These are phyloP conservation scores for Hypomecis atomaria DNA, from an alignment of 2,888 invertebrate genomes.

Conservation along the genomic window DNA sequence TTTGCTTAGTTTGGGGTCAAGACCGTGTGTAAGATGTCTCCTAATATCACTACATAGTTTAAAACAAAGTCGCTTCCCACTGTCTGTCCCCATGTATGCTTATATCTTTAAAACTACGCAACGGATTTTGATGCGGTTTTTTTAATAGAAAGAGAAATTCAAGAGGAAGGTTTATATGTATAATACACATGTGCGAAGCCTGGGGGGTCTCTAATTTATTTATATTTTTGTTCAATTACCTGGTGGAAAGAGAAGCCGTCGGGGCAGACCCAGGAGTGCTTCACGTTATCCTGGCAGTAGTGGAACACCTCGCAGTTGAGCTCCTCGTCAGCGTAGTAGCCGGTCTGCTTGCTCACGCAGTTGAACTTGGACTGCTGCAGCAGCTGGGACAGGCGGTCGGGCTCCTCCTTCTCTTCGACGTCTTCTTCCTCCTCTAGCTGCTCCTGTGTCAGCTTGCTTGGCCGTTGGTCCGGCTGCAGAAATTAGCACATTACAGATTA, in stretches of 20 bases:
- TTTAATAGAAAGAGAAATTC: no score
- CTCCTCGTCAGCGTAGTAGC: conserved; percentile 96
- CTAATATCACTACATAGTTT: no score
- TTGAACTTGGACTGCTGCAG: conserved; percentile 93
- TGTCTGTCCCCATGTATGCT: no score
- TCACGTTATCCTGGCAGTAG: conserved; percentile 95
- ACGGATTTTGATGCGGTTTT: no score
- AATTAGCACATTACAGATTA: no score
- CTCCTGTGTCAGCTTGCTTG: conserved; percentile 60
- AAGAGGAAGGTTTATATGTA: no score
- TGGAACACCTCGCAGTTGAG: conserved; percentile 96
- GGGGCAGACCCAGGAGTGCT: conserved; percentile 97
- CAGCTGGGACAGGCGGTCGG: conserved; percentile 91
- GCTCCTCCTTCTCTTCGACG: conserved; percentile 91
- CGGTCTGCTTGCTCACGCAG: conserved; percentile 91
- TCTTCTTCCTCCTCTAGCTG: conserved; percentile 72
- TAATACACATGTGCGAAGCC: no score
- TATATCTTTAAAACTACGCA: no score
- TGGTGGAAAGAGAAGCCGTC: conserved; percentile 95
- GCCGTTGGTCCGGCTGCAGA: conserved; percentile 57
- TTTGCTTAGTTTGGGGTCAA: no score
- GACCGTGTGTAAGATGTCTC: no score
- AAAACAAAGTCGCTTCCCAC: no score
- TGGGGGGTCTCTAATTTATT: neutral
- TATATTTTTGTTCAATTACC: conserved; percentile 67